Evolutionary conservation across 37 sponge, comb jelly and placozoan species (phyloP).

Genomic region (Cliona cf. orientalis): DNA sequence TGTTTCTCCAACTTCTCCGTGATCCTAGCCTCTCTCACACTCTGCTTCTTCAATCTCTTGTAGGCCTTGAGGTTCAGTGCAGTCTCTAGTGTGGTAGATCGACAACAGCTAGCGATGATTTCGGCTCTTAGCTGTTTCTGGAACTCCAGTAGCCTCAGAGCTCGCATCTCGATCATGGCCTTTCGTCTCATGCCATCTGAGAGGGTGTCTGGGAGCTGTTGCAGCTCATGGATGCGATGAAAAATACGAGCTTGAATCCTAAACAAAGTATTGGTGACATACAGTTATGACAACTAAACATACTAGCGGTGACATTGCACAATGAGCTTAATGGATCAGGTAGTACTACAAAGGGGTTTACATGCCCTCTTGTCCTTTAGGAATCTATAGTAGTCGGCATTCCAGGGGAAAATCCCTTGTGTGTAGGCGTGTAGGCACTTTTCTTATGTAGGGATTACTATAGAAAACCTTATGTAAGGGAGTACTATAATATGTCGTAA

Average conservation of each 20-base stretch:
- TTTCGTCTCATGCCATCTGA: conserved; percentile 55
- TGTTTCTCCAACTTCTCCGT: conserved; percentile 98
- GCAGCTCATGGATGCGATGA: conserved; percentile 87
- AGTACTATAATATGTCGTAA: no score
- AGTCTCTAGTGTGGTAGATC: conserved; percentile 95
- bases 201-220: conserved; percentile 49
- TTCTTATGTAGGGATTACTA: no score
- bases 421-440: no score
- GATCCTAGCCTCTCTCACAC: conserved; percentile 92
- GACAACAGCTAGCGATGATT: conserved; percentile 73
- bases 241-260: conserved; percentile 84
- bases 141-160: conserved; percentile 88
- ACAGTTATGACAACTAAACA: neutral
- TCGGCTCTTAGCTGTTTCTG: conserved; percentile 94
- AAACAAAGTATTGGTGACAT: neutral
- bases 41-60: conserved; percentile 94
- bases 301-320: no score
- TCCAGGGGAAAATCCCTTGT: no score
- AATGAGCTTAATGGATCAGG: no score
- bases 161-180: conserved; percentile 91
- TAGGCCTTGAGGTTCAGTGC: conserved; percentile 95
- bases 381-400: no score
- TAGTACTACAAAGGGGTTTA: no score
- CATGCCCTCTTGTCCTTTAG: no score
- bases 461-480: no score